phyloP scores from a whole-genome alignment of 2,888 invertebrate genomes.

The Hypomecis punctinalis region DNA sequence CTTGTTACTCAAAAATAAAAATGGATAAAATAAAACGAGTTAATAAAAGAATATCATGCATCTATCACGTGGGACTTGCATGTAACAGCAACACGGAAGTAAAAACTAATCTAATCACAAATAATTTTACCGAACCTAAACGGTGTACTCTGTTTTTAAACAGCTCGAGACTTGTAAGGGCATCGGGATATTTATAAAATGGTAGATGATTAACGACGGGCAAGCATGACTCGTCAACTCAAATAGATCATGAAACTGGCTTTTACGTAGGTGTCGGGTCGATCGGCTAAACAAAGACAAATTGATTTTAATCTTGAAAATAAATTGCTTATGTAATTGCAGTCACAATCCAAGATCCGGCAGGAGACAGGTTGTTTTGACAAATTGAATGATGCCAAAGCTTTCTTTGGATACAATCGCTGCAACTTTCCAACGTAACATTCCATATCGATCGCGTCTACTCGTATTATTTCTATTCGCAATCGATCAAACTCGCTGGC shows the following conservation, averaged over 20 bases:
- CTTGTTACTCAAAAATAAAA: neutral
- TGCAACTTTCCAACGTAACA: slow-evolving; percentile 43
- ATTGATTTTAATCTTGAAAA: slow-evolving; percentile 26
- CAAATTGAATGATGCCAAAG: slow-evolving; percentile 41
- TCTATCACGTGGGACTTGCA: slow-evolving; percentile 2
- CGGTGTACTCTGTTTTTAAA: slow-evolving; percentile 22
- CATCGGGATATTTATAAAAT: slow-evolving; percentile 29
- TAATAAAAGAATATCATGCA: slow-evolving; percentile 3
- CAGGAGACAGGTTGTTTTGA: slow-evolving; percentile 37
- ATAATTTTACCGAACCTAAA: slow-evolving; percentile 17
- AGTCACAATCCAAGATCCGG: slow-evolving; percentile 32
- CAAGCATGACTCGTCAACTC: slow-evolving; percentile 23
- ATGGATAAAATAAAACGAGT: neutral
- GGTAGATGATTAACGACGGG: slow-evolving; percentile 28
- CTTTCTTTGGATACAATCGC: slow-evolving; percentile 42
- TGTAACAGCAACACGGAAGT: slow-evolving; percentile 14
- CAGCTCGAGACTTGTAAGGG: slow-evolving; percentile 20
- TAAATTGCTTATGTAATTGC: slow-evolving; percentile 32
- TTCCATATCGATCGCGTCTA: slow-evolving; percentile 31
- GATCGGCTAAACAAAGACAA: slow-evolving; percentile 30
- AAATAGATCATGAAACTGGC: slow-evolving; percentile 36
- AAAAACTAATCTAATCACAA: slow-evolving; percentile 22
- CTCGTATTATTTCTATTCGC: slow-evolving; percentile 18
- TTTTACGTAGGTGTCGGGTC: slow-evolving; percentile 30
- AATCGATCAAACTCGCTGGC: slow-evolving; percentile 23